Percentiles rank a stretch among this genome's conserved stretches.
phyloP scores from a whole-genome alignment of 2,888 invertebrate genomes.

The Agrotis puta region DNA sequence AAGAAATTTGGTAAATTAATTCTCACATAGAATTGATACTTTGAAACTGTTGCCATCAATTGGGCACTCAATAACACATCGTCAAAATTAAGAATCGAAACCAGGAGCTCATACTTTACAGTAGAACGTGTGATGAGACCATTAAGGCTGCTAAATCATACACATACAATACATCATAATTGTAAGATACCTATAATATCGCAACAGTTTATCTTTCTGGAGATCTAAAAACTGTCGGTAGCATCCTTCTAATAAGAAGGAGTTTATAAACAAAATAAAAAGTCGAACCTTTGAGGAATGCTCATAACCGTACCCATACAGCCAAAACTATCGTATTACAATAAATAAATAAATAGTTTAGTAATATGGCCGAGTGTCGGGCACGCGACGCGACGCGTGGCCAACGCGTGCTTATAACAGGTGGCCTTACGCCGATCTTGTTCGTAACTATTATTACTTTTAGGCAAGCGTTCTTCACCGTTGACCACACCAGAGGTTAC shows the following conservation, averaged over 20 bases:
- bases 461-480: too few relatives aligned
- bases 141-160: neutral
- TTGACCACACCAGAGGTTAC: too few relatives aligned
- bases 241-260: too few relatives aligned
- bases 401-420: slow-evolving; percentile 50
- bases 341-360: neutral
- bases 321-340: neutral
- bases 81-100: neutral
- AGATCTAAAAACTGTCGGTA: neutral
- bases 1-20: neutral
- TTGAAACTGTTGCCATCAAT: neutral
- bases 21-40: neutral
- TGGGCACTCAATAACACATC: neutral
- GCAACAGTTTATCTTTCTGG: neutral
- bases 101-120: too few relatives aligned
- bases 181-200: too few relatives aligned
- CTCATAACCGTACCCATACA: neutral
- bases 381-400: slow-evolving; percentile 45
- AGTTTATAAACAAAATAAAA: too few relatives aligned
- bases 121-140: neutral
- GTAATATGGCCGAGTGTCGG: neutral
- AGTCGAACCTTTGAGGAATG: neutral
- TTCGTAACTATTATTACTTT: slow-evolving; percentile 5
- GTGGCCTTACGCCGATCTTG: slow-evolving; percentile 27
- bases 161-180: too few relatives aligned